Evolutionary conservation across 2,797 vertebrate species (phyloP).

Genomic region (Ibycter americanus): DNA sequence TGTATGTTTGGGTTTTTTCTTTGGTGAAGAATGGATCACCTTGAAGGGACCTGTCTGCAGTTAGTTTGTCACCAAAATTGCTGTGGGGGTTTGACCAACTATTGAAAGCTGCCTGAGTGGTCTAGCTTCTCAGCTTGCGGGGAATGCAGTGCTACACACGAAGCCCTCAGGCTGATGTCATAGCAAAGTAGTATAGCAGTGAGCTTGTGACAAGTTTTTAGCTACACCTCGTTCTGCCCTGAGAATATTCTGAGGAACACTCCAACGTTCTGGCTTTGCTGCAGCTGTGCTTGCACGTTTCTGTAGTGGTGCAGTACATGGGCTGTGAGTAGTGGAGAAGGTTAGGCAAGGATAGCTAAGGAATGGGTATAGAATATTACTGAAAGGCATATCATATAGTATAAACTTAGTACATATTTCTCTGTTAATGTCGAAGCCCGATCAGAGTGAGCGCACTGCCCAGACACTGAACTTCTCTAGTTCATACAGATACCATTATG

Average conservation of each 20-base stretch:
- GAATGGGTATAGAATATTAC: background rate
- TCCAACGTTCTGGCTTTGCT: background rate
- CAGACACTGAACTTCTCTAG: background rate
- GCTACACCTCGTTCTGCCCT: background rate
- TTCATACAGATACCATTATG: background rate
- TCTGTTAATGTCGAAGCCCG: background rate
- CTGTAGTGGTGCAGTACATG: background rate
- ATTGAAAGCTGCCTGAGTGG: background rate
- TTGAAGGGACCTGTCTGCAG: background rate
- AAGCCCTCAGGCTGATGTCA: background rate
- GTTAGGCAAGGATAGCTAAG: background rate
- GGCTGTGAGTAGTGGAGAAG: background rate
- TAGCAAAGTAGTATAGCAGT: background rate
- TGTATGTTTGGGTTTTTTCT: background rate
- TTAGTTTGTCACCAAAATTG: background rate
- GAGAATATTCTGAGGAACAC: background rate
- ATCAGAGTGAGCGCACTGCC: rapidly evolving
- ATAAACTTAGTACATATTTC: background rate
- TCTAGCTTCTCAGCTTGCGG: background rate
- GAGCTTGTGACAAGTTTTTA: background rate
- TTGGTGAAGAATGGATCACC: background rate
- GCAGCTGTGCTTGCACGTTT: background rate
- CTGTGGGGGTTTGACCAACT: background rate
- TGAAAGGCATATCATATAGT: background rate
- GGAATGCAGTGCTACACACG: background rate